Evolutionary conservation across 2,888 invertebrate genomes (phyloP).

Genomic region (Leucoma salicis): DNA sequence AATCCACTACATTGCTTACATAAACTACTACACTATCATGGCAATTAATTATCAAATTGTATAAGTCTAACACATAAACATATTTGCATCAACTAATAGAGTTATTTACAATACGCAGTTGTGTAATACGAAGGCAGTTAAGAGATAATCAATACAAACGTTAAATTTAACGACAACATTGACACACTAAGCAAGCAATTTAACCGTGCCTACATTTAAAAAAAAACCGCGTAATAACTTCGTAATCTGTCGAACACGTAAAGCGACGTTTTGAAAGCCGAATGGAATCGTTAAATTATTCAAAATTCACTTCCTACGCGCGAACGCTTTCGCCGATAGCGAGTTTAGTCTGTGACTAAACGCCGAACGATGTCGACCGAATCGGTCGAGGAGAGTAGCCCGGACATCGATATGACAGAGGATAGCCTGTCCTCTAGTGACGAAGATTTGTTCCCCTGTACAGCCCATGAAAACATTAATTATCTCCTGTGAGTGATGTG

Average conservation of each 20-base stretch:
- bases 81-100: too few relatives aligned
- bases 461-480: constrained; percentile 35
- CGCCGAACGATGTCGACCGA: constrained; percentile 47
- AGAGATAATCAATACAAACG: constrained; percentile 13
- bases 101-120: constrained; percentile 14
- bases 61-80: too few relatives aligned
- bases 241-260: constrained; percentile 27
- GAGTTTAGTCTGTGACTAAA: constrained; percentile 48
- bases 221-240: constrained; percentile 19
- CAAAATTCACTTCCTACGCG: constrained; percentile 41
- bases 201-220: constrained; percentile 8
- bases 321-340: constrained; percentile 39
- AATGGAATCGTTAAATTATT: constrained; percentile 45
- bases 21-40: too few relatives aligned
- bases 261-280: constrained; percentile 39
- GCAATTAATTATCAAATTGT: too few relatives aligned
- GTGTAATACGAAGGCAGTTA: background rate
- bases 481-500: constrained; percentile 49
- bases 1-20: too few relatives aligned
- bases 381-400: constrained; percentile 31
- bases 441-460: constrained; percentile 3
- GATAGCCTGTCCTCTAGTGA: constrained; percentile 60
- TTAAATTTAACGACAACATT: constrained; percentile 16
- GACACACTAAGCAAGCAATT: constrained; percentile 17
- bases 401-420: constrained; percentile 50